Percentiles rank a stretch among this genome's conserved stretches.
Conservation (phyloP, 1,140 invertebrate species). For the Apolygus lucorum region DNA sequence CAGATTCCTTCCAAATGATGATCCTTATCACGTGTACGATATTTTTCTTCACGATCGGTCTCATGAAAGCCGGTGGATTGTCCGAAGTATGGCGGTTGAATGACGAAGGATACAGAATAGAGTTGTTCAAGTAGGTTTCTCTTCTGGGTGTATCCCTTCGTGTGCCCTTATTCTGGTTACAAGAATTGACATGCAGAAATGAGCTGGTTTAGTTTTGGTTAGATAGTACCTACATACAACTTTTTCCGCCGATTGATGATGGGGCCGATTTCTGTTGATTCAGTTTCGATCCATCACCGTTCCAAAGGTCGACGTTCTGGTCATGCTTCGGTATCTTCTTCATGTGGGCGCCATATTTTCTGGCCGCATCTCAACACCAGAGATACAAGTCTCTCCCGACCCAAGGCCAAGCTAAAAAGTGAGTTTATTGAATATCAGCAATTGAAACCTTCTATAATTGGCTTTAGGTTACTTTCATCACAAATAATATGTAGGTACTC, state of each 20-base stretch:
- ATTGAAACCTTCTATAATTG: too few species aligned
- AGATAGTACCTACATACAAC: too few species aligned
- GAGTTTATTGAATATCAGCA: too few species aligned
- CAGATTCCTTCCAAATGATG: slow-evolving; percentile 6
- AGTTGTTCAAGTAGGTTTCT: neutral
- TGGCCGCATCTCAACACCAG: neutral
- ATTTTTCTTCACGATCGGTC: neutral
- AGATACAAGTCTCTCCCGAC: neutral
- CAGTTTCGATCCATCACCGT: neutral
- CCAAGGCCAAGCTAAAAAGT: neutral
- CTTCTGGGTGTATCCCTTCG: neutral
- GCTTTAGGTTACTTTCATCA: too few species aligned
- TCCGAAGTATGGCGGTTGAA: neutral
- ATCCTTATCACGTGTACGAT: neutral
- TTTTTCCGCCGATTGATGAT: too few species aligned
- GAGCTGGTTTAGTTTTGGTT: too few species aligned
- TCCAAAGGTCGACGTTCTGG: neutral
- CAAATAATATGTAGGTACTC: too few species aligned
- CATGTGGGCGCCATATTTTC: neutral
- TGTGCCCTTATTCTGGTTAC: too few species aligned
- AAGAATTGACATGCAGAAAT: too few species aligned
- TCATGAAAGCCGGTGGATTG: neutral
- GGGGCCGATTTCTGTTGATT: too few species aligned
- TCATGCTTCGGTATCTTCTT: neutral
- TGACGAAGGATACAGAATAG: neutral